These are phyloP conservation scores for Pandemis cinnamomeana DNA, from an alignment of 2,888 invertebrate genomes.

Conservation along the genomic window DNA sequence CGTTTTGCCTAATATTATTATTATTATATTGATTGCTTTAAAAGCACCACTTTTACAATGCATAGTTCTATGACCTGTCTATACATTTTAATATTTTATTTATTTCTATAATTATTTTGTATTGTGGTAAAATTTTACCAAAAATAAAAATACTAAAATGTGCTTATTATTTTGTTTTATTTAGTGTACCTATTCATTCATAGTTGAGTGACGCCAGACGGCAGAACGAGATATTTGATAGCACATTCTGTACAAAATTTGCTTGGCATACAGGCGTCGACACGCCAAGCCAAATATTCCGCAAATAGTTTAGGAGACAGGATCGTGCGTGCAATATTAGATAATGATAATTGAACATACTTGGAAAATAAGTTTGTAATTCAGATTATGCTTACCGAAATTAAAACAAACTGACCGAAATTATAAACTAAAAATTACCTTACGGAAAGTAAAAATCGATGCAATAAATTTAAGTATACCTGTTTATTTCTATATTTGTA, in stretches of 20 bases:
- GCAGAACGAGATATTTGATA: slow-evolving; percentile 1
- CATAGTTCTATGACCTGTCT: slow-evolving; percentile 84
- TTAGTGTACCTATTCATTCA: slow-evolving; percentile 40
- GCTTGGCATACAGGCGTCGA: background rate
- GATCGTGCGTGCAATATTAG: no score
- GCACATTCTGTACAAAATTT: background rate
- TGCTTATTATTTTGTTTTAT: slow-evolving; percentile 79
- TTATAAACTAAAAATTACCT: background rate
- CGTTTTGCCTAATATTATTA: slow-evolving; percentile 85
- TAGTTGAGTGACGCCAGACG: slow-evolving; percentile 2
- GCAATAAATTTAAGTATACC: slow-evolving; percentile 3
- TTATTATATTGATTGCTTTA: slow-evolving; percentile 83
- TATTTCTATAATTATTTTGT: slow-evolving; percentile 84
- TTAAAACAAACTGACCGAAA: no score
- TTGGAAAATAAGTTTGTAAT: no score
- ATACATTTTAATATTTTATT: slow-evolving; percentile 84
- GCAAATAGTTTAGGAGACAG: background rate
- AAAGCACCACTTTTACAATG: slow-evolving; percentile 85
- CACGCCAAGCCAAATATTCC: slow-evolving; percentile 16
- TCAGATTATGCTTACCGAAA: no score
- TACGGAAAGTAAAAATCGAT: background rate
- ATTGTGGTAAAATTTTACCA: slow-evolving; percentile 84
- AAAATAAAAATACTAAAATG: slow-evolving; percentile 85
- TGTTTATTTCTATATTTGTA: slow-evolving; percentile 61
- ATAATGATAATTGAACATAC: no score